Base-by-base conservation (phyloP, 2,113 vertebrate species). In the Hippocampus mohnikei region DNA sequence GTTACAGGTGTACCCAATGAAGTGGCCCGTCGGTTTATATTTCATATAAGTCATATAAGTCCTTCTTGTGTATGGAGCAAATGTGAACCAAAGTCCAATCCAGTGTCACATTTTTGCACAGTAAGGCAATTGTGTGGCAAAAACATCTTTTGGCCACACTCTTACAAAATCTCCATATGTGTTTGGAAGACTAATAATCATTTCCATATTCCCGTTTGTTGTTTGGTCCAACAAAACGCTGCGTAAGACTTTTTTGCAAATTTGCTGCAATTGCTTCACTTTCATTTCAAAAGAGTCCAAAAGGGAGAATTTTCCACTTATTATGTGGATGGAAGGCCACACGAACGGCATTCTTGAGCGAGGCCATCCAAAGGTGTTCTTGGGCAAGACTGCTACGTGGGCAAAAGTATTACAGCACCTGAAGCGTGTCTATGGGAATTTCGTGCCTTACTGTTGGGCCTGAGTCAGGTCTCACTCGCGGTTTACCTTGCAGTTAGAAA, bases 151-250 rank as follows among this genome's bases (percentile, higher is more conserved):
- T 91, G 84, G 82, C 72, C 56, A 68, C 44, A 68, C 21, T 46
- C 55, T 60, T 84, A 79, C 83, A 86, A 90, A 90, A 79, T 84
- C 64, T 68, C 60, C 71, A 71, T 81, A 81, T 83, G 85, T 81
- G 81, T 84, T 88, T 86, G 81, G 79, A 83, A 82, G 75, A 74
- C 68, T 75, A 72, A 76, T 71, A 81, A 86, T 85, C 58, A 84
- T 86, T 85, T 77, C 76, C 65, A 50, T 84, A 62, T 71, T 83
- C 46, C 33, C 68, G 70, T 82, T 76, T 74, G 56, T 82, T 74
- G 55, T 70, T 81, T 72, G 81, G 55, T 71, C 52, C 46, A 68
- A 71, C 64, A 77, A 23, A 75, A 69, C 37, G 72, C 40, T 76
- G 41, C 60, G 70, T 77, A 59, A 23, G 73, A 53, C 62, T 65